Evolutionary conservation across 2,113 vertebrate genomes (phyloP).

Genomic region (Oryzias curvinotus): DNA sequence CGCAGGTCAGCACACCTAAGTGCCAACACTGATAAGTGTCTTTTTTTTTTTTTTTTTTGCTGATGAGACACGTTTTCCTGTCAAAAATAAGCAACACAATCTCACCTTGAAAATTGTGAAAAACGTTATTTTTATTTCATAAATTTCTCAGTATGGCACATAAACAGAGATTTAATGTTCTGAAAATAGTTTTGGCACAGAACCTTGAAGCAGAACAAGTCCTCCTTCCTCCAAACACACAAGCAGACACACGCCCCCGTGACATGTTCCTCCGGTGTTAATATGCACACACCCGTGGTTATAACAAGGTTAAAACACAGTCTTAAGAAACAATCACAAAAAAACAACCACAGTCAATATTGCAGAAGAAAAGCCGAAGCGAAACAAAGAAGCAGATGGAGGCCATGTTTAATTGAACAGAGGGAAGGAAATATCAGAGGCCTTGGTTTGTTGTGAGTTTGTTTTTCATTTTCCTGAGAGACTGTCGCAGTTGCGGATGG

Average conservation of each 20-base stretch:
- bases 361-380: slow-evolving; percentile 58
- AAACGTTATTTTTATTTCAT: slow-evolving; percentile 74
- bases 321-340: slow-evolving; percentile 62
- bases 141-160: slow-evolving; percentile 77
- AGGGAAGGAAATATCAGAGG: slow-evolving; percentile 73
- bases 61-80: neutral
- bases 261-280: slow-evolving; percentile 58
- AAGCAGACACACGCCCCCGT: slow-evolving; percentile 22
- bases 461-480: slow-evolving; percentile 66
- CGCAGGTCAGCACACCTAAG: slow-evolving; percentile 44
- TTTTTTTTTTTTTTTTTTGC: neutral
- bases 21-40: too few species aligned
- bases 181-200: slow-evolving; percentile 76
- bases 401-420: slow-evolving; percentile 79
- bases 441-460: slow-evolving; percentile 62
- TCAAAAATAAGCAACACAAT: slow-evolving; percentile 55
- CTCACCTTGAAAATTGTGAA: slow-evolving; percentile 61
- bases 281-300: slow-evolving; percentile 63
- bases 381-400: slow-evolving; percentile 71
- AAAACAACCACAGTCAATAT: slow-evolving; percentile 66
- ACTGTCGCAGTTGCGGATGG: slow-evolving; percentile 35
- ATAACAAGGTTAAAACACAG: slow-evolving; percentile 66
- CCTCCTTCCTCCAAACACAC: slow-evolving; percentile 53
- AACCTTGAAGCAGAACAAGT: slow-evolving; percentile 73
- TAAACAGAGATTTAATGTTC: slow-evolving; percentile 73